A percentile compares a stretch with the other conserved stretches of the same genome.
These are phyloP conservation scores for Cryptotis parvus DNA, from an alignment of 2,113 vertebrate genomes.

Conservation along the genomic window DNA sequence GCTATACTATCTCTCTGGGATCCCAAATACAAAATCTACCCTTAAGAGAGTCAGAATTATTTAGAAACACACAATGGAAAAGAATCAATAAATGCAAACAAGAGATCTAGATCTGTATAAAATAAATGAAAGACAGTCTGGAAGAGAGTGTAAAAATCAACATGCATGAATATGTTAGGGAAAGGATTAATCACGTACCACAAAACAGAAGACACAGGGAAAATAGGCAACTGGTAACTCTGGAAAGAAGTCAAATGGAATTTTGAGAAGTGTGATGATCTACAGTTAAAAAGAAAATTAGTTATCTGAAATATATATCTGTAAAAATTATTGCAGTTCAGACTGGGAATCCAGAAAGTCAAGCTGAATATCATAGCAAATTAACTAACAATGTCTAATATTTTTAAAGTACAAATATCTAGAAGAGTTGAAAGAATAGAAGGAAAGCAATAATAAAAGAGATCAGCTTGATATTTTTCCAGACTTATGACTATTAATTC, in stretches of 20 bases:
- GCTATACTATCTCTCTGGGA: too few species aligned
- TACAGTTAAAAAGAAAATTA: conserved; percentile 33
- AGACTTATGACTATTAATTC: neutral
- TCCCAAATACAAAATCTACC: neutral
- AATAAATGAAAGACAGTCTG: neutral
- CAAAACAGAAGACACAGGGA: neutral
- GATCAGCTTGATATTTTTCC: neutral
- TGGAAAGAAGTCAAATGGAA: neutral
- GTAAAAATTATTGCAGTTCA: neutral
- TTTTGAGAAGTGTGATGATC: conserved; percentile 29
- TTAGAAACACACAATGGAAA: neutral
- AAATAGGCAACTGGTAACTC: neutral
- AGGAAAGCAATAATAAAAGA: neutral
- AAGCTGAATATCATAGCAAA: neutral
- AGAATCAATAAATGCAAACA: neutral
- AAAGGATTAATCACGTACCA: neutral
- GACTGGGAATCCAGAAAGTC: neutral
- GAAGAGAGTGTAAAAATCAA: neutral
- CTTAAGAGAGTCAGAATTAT: neutral
- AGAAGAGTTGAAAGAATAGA: conserved; percentile 3
- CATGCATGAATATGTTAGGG: neutral
- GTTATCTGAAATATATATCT: neutral
- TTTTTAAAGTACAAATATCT: neutral
- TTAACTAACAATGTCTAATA: neutral
- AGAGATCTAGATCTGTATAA: neutral